Conservation (phyloP, 2,888 invertebrate genomes). For the Choristoneura rosaceana region DNA sequence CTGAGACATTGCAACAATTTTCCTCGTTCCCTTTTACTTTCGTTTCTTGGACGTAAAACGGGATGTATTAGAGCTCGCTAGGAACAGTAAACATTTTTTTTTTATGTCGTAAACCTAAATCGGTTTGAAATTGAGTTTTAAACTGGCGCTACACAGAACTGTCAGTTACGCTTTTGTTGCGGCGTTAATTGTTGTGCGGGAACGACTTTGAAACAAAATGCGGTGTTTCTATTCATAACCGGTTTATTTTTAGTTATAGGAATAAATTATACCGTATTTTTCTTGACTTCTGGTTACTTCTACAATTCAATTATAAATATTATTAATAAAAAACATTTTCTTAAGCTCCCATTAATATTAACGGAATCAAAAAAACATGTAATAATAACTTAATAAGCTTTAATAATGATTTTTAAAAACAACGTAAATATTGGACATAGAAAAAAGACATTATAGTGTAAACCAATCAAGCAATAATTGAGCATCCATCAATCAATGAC, state of each 20-base stretch:
- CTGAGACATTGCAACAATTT: constrained; percentile 57
- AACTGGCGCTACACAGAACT: constrained; percentile 11
- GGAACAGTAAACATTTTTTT: constrained; percentile 23
- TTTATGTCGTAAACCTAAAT: constrained; percentile 31
- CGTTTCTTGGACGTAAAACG: constrained; percentile 41
- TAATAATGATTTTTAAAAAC: background rate
- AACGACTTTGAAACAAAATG: background rate
- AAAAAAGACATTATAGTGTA: background rate
- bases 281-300: too few species aligned
- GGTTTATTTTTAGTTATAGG: background rate
- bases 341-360: too few species aligned
- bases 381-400: too few species aligned
- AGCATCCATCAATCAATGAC: too few species aligned
- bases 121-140: constrained; percentile 30
- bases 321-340: too few species aligned
- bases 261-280: background rate
- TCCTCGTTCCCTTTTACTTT: constrained; percentile 57
- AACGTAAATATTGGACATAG: too few species aligned
- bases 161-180: constrained; percentile 29
- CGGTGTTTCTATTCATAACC: background rate
- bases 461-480: too few species aligned
- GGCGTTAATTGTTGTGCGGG: background rate
- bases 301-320: too few species aligned
- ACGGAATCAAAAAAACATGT: too few species aligned
- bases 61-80: constrained; percentile 21